Evolutionary conservation across 2,888 invertebrate species (phyloP).

Genomic region (Xestia ashworthii): DNA sequence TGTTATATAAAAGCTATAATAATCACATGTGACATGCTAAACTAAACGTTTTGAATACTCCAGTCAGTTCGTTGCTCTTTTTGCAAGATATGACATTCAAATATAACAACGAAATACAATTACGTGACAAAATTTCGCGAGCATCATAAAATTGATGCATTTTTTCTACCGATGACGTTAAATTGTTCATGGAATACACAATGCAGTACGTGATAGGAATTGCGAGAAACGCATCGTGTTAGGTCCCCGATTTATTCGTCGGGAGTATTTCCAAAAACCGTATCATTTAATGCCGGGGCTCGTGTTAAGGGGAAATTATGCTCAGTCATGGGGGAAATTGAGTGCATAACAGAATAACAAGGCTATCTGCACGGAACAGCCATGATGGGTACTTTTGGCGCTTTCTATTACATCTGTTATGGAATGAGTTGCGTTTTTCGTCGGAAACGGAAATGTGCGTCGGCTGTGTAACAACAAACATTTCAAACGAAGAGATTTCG

Average conservation of each 20-base stretch:
- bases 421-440: conserved; percentile 61
- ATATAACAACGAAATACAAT: conserved; percentile 31
- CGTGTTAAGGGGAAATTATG: conserved; percentile 67
- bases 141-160: conserved; percentile 39
- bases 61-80: conserved; percentile 56
- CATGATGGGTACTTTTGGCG: conserved; percentile 47
- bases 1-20: conserved; percentile 19
- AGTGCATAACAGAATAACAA: conserved; percentile 63
- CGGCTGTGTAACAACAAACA: conserved; percentile 15
- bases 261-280: conserved; percentile 38
- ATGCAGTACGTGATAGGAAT: conserved; percentile 54
- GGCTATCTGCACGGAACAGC: conserved; percentile 54
- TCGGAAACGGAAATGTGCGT: conserved; percentile 48
- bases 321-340: conserved; percentile 74
- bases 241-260: conserved; percentile 45
- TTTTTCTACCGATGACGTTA: conserved; percentile 43
- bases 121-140: conserved; percentile 51
- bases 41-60: conserved; percentile 14
- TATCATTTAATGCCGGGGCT: conserved; percentile 36
- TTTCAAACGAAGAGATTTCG: conserved; percentile 35
- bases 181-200: conserved; percentile 50
- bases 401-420: conserved; percentile 59
- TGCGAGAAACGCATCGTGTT: conserved; percentile 37
- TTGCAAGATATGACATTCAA: conserved; percentile 52
- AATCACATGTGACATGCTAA: conserved; percentile 32